Conservation (phyloP, 2,797 vertebrate genomes). For the Oceanodroma leucorhoa region DNA sequence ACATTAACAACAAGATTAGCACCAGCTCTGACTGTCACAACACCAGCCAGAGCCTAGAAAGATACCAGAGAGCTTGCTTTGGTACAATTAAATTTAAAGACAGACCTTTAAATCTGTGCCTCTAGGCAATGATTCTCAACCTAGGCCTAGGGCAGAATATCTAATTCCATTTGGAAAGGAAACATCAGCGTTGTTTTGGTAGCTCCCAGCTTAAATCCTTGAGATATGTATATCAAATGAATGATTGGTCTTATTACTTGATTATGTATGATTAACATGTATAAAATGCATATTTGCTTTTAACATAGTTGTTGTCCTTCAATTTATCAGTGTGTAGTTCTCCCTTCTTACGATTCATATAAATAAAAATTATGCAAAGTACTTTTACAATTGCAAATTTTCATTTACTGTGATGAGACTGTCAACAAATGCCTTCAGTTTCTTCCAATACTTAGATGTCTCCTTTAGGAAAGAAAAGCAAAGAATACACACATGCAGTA, state of each 20-base stretch:
- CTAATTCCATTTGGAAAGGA: not conserved
- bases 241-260: not conserved
- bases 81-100: conserved; percentile 57
- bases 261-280: not conserved
- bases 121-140: conserved; percentile 9
- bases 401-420: not conserved
- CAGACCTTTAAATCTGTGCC: conserved; percentile 31
- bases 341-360: not conserved
- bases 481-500: not conserved
- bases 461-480: not conserved
- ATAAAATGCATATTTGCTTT: not conserved
- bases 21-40: conserved; percentile 57
- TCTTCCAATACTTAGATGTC: not conserved
- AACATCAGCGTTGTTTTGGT: not conserved
- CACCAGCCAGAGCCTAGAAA: conserved; percentile 20
- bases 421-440: not conserved
- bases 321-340: not conserved
- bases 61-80: not conserved
- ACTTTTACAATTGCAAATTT: not conserved
- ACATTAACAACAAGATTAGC: conserved; percentile 77
- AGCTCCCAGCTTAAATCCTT: not conserved
- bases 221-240: not conserved
- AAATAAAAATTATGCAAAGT: not conserved
- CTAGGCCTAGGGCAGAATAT: not conserved
- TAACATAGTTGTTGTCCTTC: not conserved